Evolutionary conservation across 2,888 invertebrate genomes (phyloP).

Genomic region (Yponomeuta evonymella): DNA sequence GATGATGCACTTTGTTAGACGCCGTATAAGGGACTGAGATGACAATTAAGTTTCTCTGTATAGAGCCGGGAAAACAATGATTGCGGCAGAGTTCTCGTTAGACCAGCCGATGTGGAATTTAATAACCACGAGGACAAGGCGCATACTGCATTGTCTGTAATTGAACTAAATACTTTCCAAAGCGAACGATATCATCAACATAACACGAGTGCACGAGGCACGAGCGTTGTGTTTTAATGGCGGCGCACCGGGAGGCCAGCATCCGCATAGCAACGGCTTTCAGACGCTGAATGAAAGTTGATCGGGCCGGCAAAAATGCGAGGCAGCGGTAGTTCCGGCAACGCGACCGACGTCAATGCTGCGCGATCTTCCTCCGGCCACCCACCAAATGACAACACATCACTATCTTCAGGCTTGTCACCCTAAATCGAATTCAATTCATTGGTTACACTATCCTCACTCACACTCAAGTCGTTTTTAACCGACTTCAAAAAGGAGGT

Average conservation of each 20-base stretch:
- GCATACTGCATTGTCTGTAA: constrained; percentile 12
- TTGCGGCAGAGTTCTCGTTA: constrained; percentile 3
- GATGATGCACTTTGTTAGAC: no score
- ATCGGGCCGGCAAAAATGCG: constrained; percentile 58
- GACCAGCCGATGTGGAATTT: constrained; percentile 7
- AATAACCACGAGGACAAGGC: constrained; percentile 14
- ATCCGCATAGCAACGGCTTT: constrained; percentile 73
- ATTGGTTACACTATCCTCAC: not conserved
- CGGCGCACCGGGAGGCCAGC: constrained; percentile 59
- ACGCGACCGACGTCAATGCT: constrained; percentile 28
- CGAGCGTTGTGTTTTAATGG: constrained; percentile 65
- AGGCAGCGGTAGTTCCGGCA: constrained; percentile 44
- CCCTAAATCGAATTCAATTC: not conserved
- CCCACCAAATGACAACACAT: no score
- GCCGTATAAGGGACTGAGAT: not conserved
- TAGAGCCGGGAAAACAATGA: not conserved
- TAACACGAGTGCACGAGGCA: constrained; percentile 48
- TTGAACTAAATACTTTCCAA: constrained; percentile 62
- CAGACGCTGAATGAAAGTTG: constrained; percentile 72
- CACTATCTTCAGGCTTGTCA: no score
- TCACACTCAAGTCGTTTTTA: not conserved
- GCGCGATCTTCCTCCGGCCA: not conserved
- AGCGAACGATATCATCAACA: constrained; percentile 68
- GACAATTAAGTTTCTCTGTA: constrained; percentile 8
- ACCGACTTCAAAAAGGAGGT: no score